Evolutionary conservation across 2,113 vertebrate species (phyloP), one percentile per base, ranked within the genome.

Genomic region (Coreoperca whiteheadi): DNA sequence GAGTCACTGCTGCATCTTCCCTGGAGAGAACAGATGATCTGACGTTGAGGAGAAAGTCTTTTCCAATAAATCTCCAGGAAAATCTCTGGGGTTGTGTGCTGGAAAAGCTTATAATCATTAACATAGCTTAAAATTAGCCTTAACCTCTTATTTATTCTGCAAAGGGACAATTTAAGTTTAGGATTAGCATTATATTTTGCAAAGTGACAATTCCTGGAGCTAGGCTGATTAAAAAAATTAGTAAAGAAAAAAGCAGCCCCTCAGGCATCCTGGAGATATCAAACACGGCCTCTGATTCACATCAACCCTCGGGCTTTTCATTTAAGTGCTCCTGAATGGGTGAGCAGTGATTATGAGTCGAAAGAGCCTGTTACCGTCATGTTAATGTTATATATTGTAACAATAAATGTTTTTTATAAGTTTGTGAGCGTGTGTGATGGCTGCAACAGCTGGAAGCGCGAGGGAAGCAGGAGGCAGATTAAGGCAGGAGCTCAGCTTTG

Each of bases 1-100:
- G 93, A 94, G 75, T 89, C 89, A 75, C 91, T 92, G 89, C 92
- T 91, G 72, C 78, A 87, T 32, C 88, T 81, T 66, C 86, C 87
- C 89, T 95, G 67, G 25, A 79, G 8, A 72, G 34, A 75, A 21
- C 77, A 57, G 18, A 41, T 8, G n/a, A 77, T 34, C 12, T 60
- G 30, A 82, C 28, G 46, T 50, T 79, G 25, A 77, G 59, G 16
- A 57, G 5, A 46, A 57, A 51, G 48, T 39, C 6, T 8, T 64
- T 63, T 56, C 20, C 0, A 20, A 70, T 37, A 34, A n/a, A 59
- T 57, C 20, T 32, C 4, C 23, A 10, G 41, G 12, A n/a, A 41
- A 32, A 28, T 28, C n/a, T 4, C 2, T 20, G 16, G 2, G 37
- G 2, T 63, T 39, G 9, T 28, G 50, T 77, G 66, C 23, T 43